Evolutionary conservation across 2,888 invertebrate genomes (phyloP).

Genomic region (Oscheius sp.): DNA sequence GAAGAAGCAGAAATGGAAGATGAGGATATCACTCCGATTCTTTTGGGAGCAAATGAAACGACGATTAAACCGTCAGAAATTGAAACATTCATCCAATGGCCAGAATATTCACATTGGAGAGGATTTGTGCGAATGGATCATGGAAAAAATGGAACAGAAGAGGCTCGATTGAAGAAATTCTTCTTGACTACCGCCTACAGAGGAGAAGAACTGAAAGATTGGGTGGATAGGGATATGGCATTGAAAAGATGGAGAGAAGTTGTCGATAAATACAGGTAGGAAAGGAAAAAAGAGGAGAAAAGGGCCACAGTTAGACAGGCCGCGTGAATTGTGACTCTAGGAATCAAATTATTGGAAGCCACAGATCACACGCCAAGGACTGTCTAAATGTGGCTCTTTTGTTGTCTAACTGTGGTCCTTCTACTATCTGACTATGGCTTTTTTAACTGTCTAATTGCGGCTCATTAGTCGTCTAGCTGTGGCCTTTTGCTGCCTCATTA

Average conservation of each 20-base stretch:
- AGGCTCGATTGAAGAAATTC: conserved; percentile 51
- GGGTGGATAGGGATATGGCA: conserved; percentile 59
- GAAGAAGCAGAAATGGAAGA: conserved; percentile 38
- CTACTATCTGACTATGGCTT: too few relatives aligned
- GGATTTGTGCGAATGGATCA: conserved; percentile 57
- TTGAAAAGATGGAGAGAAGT: conserved; percentile 61
- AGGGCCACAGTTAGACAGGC: too few relatives aligned
- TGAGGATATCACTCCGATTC: conserved; percentile 2
- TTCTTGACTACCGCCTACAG: conserved; percentile 63
- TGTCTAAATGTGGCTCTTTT: too few relatives aligned
- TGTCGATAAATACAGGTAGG: conserved; percentile 64
- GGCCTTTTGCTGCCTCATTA: too few relatives aligned
- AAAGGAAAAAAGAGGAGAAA: too few relatives aligned
- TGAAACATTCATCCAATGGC: conserved; percentile 63
- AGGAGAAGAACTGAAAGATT: conserved; percentile 56
- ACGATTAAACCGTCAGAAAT: conserved; percentile 36
- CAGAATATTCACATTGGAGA: conserved; percentile 64
- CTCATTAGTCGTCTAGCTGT: too few relatives aligned
- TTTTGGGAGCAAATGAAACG: neutral
- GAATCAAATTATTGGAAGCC: too few relatives aligned
- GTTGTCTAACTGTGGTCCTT: too few relatives aligned
- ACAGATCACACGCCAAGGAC: too few relatives aligned
- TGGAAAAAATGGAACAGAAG: conserved; percentile 17
- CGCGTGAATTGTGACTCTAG: too few relatives aligned
- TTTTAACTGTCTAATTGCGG: too few relatives aligned